Percentiles rank a stretch among this genome's conserved stretches.
These are phyloP conservation scores for Cavia aperea DNA, from an alignment of 2,113 vertebrate species.

Conservation along the genomic window DNA sequence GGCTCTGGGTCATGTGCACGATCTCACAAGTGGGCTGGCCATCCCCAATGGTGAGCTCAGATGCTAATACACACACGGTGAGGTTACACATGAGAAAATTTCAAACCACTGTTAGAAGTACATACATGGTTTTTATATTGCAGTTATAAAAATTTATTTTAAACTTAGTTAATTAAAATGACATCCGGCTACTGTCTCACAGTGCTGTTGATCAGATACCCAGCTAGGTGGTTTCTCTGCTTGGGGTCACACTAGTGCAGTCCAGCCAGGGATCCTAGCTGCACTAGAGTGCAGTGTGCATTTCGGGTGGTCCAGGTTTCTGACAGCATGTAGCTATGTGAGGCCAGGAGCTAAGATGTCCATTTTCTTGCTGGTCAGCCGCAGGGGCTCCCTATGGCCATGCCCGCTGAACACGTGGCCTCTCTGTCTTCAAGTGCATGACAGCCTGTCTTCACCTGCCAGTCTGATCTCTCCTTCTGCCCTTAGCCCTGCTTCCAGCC, in stretches of 20 bases:
- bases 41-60: not conserved
- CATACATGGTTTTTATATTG: not conserved
- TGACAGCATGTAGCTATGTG: no score
- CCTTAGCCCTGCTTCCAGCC: not conserved
- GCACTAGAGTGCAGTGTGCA: fast-evolving
- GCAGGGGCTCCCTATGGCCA: not conserved
- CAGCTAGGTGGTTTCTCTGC: not conserved
- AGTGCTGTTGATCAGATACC: not conserved
- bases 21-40: not conserved
- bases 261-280: not conserved
- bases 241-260: fast-evolving
- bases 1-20: no score
- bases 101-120: not conserved
- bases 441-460: no score
- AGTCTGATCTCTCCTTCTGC: not conserved
- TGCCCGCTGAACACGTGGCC: fast-evolving
- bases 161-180: not conserved
- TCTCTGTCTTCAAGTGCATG: not conserved
- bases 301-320: fast-evolving
- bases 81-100: not conserved
- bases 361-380: not conserved
- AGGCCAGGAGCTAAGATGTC: no score
- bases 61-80: not conserved
- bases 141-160: not conserved
- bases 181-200: not conserved